These are phyloP conservation scores for Eretmochelys imbricata DNA, from an alignment of 2,113 vertebrate genomes.

Conservation along the genomic window DNA sequence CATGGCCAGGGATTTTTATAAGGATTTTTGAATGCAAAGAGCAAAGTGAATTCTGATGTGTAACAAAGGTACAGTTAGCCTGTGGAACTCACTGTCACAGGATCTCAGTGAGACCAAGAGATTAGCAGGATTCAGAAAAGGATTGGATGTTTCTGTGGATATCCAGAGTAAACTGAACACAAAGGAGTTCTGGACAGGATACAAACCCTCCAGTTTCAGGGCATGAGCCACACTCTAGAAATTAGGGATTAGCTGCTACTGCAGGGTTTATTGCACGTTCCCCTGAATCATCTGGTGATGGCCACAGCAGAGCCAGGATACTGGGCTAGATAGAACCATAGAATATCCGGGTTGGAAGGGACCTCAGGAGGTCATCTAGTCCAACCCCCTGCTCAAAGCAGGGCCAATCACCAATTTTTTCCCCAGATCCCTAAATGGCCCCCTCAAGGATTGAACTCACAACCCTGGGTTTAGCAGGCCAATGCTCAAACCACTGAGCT, in stretches of 20 bases:
- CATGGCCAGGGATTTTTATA: neutral
- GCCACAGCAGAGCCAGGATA: neutral
- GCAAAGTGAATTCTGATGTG: neutral
- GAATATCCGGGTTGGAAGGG: too few relatives aligned
- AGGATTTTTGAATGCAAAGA: neutral
- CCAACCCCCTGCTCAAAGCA: too few relatives aligned
- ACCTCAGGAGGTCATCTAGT: too few relatives aligned
- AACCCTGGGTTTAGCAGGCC: too few relatives aligned
- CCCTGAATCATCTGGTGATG: neutral
- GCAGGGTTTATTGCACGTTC: neutral
- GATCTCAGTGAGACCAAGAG: neutral
- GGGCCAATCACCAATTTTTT: too few relatives aligned
- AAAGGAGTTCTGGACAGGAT: neutral
- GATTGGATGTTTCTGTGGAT: neutral
- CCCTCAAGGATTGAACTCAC: too few relatives aligned
- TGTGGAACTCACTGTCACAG: neutral
- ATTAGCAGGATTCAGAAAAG: neutral
- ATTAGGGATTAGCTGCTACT: neutral
- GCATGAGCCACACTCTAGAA: neutral
- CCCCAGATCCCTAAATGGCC: too few relatives aligned
- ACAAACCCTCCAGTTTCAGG: neutral
- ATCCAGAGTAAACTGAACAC: neutral
- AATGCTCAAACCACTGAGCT: too few relatives aligned
- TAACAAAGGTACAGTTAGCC: neutral
- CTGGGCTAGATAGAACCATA: neutral